Conservation (phyloP, 2,797 vertebrate species). For the Vespertilio murinus region DNA sequence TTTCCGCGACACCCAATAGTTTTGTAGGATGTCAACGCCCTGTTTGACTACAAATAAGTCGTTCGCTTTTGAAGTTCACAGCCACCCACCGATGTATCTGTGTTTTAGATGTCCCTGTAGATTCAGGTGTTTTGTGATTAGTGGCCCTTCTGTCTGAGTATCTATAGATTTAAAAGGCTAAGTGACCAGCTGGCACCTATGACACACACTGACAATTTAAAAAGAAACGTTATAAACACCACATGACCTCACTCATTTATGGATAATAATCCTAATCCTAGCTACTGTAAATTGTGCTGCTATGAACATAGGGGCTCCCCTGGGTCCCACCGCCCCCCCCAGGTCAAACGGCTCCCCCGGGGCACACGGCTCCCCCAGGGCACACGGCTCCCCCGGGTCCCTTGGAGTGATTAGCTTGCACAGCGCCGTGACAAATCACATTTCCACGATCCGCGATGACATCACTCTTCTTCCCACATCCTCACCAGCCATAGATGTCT, state of each 20-base stretch:
- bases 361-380: too few species aligned
- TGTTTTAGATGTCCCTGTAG: neutral
- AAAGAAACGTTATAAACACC: too few species aligned
- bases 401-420: neutral
- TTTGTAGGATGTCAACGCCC: neutral
- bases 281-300: too few species aligned
- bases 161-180: too few species aligned
- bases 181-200: too few species aligned
- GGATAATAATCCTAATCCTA: too few species aligned
- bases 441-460: neutral
- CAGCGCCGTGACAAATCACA: neutral
- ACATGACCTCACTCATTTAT: too few species aligned
- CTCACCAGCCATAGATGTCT: neutral
- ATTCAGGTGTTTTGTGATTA: neutral
- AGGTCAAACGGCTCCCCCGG: too few species aligned
- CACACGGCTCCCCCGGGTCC: too few species aligned
- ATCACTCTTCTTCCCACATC: neutral
- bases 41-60: neutral
- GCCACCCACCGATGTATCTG: neutral
- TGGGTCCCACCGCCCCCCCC: too few species aligned
- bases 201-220: too few species aligned
- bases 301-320: too few species aligned
- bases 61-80: neutral
- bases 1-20: neutral
- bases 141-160: neutral